These are phyloP conservation scores for Macquaria australasica DNA, from an alignment of 2,113 vertebrate species.

Conservation along the genomic window DNA sequence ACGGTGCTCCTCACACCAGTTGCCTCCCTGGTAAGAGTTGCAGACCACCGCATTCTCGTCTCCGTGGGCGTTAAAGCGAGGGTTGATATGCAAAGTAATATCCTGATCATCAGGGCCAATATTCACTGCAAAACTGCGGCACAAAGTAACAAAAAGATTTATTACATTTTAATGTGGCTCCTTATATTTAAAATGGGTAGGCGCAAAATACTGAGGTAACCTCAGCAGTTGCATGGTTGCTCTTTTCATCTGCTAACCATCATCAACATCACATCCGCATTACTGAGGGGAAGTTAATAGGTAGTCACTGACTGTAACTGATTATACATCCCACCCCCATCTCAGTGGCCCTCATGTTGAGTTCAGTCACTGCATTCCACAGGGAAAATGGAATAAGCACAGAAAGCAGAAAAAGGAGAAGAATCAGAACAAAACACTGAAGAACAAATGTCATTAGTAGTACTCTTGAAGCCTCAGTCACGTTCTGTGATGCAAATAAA, in stretches of 20 bases:
- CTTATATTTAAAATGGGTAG: background rate
- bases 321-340: background rate
- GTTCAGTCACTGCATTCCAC: background rate
- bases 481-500: background rate
- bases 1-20: slow-evolving; percentile 80
- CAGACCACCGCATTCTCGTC: slow-evolving; percentile 78
- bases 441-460: background rate
- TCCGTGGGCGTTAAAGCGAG: slow-evolving; percentile 81
- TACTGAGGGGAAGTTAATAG: background rate
- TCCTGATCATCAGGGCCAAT: slow-evolving; percentile 75
- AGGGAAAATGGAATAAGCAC: background rate
- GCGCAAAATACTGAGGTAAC: background rate
- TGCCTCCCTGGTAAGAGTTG: slow-evolving; percentile 81
- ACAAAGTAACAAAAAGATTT: background rate
- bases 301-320: background rate
- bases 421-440: background rate
- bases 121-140: slow-evolving; percentile 81
- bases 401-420: background rate
- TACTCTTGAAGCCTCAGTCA: background rate
- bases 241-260: slow-evolving; percentile 1
- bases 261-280: background rate
- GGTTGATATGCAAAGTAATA: slow-evolving; percentile 81
- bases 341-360: background rate
- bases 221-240: background rate
- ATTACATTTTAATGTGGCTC: background rate